Evolutionary conservation across 2,113 vertebrate genomes (phyloP), one percentile per base, ranked within the genome.

Genomic region (Clinocottus analis): DNA sequence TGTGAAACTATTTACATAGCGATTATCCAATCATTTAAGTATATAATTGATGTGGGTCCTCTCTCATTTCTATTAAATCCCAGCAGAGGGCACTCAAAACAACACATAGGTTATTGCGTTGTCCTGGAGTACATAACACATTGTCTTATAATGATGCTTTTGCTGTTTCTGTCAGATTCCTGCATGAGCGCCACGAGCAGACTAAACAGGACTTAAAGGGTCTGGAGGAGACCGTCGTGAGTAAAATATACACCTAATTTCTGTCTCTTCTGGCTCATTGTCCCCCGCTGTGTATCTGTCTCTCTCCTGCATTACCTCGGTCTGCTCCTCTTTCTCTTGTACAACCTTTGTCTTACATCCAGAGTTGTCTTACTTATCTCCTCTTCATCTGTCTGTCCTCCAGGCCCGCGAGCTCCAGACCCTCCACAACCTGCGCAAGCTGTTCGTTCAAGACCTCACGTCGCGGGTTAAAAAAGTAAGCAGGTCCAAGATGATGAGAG

Each of bases 361-460:
- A 53, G 10, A 64, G 31, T 31, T 62, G 5, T 72, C 53, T 37
- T 7, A 14, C 11, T 87, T 19, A 73, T 62, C 39, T 77, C 6
- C 9, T 75, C 21, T 80, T 58, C 41, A 35, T 79, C 55, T 84
- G 6, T 86, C 35, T 72, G 49, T 75, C 56, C 65, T 63, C 6
- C 74, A 97, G 97, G 96, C 96, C 90, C 96, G 96, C 63, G 97
- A 98, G 92, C 96, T 98, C 95, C 97, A 97, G 95, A 97, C 96
- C 95, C 97, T 98, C 91, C 97, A 98, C 95, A 97, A 98, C 95
- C 95, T 98, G 93, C 97, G 97, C 93, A 98, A 97, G 91, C 96
- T 97, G 95, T 97, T 98, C 86, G 96, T 97, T 96, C 96, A 98
- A 96, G 96, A 98, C 94, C 96, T 98, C 95, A 96, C 95, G 88